Base-by-base conservation (phyloP, 2,113 vertebrate genomes). In the Rhinopomastus cyanomelas region DNA sequence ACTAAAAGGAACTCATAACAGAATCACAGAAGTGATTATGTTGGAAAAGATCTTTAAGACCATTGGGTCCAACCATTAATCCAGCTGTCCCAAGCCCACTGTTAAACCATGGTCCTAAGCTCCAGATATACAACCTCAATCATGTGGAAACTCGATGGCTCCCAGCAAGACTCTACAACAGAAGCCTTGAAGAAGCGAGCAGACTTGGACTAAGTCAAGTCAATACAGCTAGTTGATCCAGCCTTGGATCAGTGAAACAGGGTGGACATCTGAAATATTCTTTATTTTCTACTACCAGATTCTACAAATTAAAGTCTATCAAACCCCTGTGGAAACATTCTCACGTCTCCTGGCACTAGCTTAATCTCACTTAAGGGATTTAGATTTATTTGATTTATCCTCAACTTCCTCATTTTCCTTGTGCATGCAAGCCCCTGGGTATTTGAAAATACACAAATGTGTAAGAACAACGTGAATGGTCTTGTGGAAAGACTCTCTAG, bases 311-410 rank as follows among this genome's bases (percentile, higher is more conserved):
- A 76, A 85, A 82, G 32, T 65, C 39, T 80, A 87, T 73, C 85
- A 77, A 95, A 49, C 7, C 22, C 48, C 36, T 57, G 13, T 74
- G 65, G 67, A 82, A 89, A 88, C 62, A 76, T 21, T 87, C 52
- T 61, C n/a, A 74, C 25, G 89, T 77, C 22, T 68, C 16, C 46
- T 66, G 52, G 55, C 56, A 67, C 37, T 16, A 85, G 42, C 60
- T 81, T 91, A 56, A 71, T 83, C n/a, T 89, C 65, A 73, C 68
- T 91, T 81, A 71, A 52, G 83, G 34, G 30, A 90, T 93, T 89
- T 75, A 71, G 61, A 83, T 48, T 77, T 71, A 91, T 88, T 83
- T 80, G 29, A 86, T 93, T 73, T 78, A 85, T 16, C 34, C 77
- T 78, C 34, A 71, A 36, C 44, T 90, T 95, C 36, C 34, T 78